A percentile compares a stretch with the other conserved stretches of the same genome.
These are phyloP conservation scores for Trisateles emortualis DNA, from an alignment of 2,888 invertebrate genomes.

Conservation along the genomic window DNA sequence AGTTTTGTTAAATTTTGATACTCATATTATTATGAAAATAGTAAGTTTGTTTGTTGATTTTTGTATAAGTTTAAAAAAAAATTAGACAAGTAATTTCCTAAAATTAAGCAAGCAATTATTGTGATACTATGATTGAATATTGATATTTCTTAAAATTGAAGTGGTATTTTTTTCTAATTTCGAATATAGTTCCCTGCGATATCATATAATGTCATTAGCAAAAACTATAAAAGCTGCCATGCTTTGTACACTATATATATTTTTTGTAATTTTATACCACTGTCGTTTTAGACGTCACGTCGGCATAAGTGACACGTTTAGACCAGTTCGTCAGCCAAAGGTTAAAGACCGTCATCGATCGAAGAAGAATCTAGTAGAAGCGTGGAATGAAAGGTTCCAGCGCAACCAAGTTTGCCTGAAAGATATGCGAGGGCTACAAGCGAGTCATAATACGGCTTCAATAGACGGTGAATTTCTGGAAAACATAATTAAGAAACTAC, in stretches of 20 bases:
- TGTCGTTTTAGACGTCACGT: neutral
- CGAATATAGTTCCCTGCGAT: neutral
- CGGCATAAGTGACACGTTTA: neutral
- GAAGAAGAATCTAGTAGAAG: too few relatives aligned
- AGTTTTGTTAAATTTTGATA: neutral
- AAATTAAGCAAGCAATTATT: too few relatives aligned
- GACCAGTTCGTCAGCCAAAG: neutral
- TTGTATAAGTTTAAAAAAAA: too few relatives aligned
- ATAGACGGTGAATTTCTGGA: constrained; percentile 20
- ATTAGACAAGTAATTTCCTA: too few relatives aligned
- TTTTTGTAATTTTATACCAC: neutral
- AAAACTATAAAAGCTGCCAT: neutral
- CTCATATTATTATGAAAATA: too few relatives aligned
- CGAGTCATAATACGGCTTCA: constrained; percentile 17
- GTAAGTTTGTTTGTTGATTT: too few relatives aligned
- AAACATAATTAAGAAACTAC: constrained; percentile 24
- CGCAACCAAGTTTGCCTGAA: too few relatives aligned
- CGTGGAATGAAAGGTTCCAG: too few relatives aligned
- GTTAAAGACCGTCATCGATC: too few relatives aligned
- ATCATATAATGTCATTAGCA: neutral
- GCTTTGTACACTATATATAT: neutral
- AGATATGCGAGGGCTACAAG: constrained; percentile 23
- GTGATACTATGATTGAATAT: too few relatives aligned
- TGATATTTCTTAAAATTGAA: too few relatives aligned
- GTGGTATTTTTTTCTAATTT: too few relatives aligned